These are phyloP conservation scores for Lutjanus argentimaculatus DNA, from an alignment of 2,797 vertebrate species.

Conservation along the genomic window DNA sequence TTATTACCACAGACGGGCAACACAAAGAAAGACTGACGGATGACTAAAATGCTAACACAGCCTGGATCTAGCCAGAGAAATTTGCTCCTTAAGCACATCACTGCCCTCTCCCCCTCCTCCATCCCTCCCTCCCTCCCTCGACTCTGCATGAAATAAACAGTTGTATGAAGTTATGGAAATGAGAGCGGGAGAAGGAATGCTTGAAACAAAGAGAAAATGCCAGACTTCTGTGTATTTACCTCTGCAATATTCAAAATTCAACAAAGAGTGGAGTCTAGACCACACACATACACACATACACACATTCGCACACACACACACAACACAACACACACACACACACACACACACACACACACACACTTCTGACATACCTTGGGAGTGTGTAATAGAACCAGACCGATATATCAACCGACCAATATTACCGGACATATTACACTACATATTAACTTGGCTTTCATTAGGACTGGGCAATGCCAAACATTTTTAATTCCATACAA, in stretches of 20 bases:
- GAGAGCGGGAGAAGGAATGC: conserved; percentile 29
- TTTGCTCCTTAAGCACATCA: conserved; percentile 50
- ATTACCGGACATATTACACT: no score
- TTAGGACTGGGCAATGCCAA: no score
- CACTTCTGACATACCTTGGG: conserved; percentile 8
- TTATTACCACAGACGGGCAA: conserved; percentile 33
- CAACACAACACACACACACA: no score
- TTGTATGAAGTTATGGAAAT: conserved; percentile 65
- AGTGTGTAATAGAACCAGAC: no score
- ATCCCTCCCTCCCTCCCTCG: not conserved
- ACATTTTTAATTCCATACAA: no score
- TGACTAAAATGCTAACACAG: conserved; percentile 46
- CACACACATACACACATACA: not conserved
- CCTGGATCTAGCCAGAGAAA: conserved; percentile 36
- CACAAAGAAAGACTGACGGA: conserved; percentile 46
- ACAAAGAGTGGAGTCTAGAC: not conserved
- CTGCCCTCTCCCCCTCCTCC: conserved; percentile 19
- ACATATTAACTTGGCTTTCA: no score
- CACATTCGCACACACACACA: conserved; percentile 13
- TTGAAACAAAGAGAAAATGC: conserved; percentile 38
- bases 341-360: conserved; percentile 12
- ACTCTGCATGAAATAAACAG: conserved; percentile 49
- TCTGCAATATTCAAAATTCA: conserved; percentile 17
- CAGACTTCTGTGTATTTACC: conserved; percentile 10
- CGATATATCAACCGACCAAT: no score